phyloP scores from a whole-genome alignment of 1,140 invertebrate species.

The Caenorhabditis briggsae region DNA sequence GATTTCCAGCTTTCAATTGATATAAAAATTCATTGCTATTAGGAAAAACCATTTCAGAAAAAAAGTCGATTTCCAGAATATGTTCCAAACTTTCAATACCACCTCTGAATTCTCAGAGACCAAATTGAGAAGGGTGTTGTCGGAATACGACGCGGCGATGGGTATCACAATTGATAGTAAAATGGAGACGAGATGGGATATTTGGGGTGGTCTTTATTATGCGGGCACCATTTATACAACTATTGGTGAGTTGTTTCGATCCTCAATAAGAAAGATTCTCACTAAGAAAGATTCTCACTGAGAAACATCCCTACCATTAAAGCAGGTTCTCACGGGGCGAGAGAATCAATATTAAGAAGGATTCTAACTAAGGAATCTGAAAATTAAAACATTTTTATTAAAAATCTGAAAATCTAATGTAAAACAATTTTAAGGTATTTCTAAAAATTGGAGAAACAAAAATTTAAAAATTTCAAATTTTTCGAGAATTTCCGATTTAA shows the following conservation, averaged over 20 bases:
- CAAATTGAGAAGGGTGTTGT: slow-evolving; percentile 53
- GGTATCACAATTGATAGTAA: slow-evolving; percentile 47
- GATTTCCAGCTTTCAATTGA: too few relatives aligned
- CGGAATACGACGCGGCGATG: slow-evolving; percentile 65
- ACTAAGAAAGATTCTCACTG: too few relatives aligned
- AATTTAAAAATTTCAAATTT: neutral
- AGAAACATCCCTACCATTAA: too few relatives aligned
- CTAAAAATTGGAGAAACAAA: too few relatives aligned
- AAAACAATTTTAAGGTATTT: too few relatives aligned
- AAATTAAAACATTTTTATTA: slow-evolving; percentile 7
- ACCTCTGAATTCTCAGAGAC: slow-evolving; percentile 43
- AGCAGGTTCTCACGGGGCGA: too few relatives aligned
- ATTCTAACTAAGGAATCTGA: slow-evolving; percentile 1
- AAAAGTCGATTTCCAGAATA: neutral
- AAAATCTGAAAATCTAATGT: neutral
- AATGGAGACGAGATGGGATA: slow-evolving; percentile 63
- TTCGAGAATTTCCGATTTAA: too few relatives aligned
- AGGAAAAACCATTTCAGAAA: too few relatives aligned
- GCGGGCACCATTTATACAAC: slow-evolving; percentile 67
- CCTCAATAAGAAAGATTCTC: too few relatives aligned
- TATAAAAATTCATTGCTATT: too few relatives aligned
- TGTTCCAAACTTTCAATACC: neutral
- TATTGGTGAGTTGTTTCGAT: slow-evolving; percentile 61
- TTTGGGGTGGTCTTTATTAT: slow-evolving; percentile 67
- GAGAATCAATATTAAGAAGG: too few relatives aligned